Evolutionary conservation across 2,888 invertebrate genomes (phyloP), one percentile per base, ranked within the genome.

Genomic region (Nomada ruficornis): DNA sequence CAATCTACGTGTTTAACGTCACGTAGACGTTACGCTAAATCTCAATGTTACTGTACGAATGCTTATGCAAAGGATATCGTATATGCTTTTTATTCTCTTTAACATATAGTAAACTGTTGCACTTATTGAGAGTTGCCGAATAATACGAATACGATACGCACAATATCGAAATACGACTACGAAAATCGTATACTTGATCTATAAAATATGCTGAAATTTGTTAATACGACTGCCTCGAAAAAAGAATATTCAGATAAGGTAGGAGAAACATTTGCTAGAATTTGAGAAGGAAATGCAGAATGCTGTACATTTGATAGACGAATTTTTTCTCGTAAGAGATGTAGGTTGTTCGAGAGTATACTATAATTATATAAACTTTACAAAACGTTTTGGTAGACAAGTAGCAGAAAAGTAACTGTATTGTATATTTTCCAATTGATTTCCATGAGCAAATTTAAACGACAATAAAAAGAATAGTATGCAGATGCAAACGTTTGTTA

Each of bases 11-110:
- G 70, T 23, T 23, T 44, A 23, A 23, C n/a, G 54, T 75, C 62
- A 75, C 76, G 68, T 57, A 57, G 20, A 36, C 29, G 15, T 2
- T 18, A 11, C 20, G n/a, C 10, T 54, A 55, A 15, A 63, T 42
- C 26, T 15, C 20, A 29, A 50, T 80, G 67, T 36, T 23, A 36
- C 65, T 79, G 52, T 44, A 47, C 63, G 29, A 44, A 13, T 50
- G 59, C 29, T 54, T 64, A 29, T 36, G 44, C 26, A 26, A 47
- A 67, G 63, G 54, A 44, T 64, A 54, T 54, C 36, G 13, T 29
- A 10, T 59, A 36, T 20, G 4, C 15, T 60, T 68, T 29, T 2
- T 18, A 20, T 20, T 4, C 55, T 60, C 13, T 44, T 62, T 55
- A 11, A 29, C 54, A 55, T 54, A 26, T 62, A 10, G 1, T 18